Percentiles rank a stretch among this genome's conserved stretches.
Evolutionary conservation across 2,797 vertebrate species (phyloP).

Genomic region (Poeciliopsis gracilis): DNA sequence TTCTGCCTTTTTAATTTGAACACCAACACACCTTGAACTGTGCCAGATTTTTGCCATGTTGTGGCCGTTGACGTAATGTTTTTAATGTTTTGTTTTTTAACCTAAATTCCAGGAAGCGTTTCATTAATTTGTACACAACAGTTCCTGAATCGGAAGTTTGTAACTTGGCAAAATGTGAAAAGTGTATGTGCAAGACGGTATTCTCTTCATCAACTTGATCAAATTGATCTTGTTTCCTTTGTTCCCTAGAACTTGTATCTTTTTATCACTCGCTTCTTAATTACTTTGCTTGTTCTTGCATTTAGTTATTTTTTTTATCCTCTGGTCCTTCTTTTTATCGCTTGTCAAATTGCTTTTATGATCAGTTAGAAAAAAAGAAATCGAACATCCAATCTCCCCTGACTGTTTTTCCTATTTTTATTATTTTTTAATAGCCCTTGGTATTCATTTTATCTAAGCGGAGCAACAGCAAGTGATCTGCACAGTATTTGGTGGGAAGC

Average conservation of each 20-base stretch:
- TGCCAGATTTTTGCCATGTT: neutral
- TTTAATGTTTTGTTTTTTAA: too few relatives aligned
- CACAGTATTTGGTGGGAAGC: neutral
- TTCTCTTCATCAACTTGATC: neutral
- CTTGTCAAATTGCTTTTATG: constrained; percentile 10
- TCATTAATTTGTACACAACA: neutral
- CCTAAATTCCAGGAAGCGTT: neutral
- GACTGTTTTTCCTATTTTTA: neutral
- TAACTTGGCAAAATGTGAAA: neutral
- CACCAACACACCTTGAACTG: neutral
- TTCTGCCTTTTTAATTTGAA: neutral
- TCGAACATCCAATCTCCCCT: neutral
- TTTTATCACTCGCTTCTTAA: constrained; percentile 19
- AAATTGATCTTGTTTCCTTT: neutral
- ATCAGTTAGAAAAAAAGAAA: neutral
- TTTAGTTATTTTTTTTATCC: neutral
- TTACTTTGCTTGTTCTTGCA: constrained; percentile 20
- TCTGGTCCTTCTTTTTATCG: neutral
- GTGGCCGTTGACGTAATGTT: neutral
- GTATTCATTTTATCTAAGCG: constrained; percentile 20
- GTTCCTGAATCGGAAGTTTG: neutral
- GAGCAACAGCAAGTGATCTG: constrained; percentile 15
- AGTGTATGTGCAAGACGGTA: neutral
- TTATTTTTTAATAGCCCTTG: neutral
- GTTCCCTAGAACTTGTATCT: constrained; percentile 8